Conservation (phyloP, 2,888 invertebrate genomes). For the Xylota segnis region DNA sequence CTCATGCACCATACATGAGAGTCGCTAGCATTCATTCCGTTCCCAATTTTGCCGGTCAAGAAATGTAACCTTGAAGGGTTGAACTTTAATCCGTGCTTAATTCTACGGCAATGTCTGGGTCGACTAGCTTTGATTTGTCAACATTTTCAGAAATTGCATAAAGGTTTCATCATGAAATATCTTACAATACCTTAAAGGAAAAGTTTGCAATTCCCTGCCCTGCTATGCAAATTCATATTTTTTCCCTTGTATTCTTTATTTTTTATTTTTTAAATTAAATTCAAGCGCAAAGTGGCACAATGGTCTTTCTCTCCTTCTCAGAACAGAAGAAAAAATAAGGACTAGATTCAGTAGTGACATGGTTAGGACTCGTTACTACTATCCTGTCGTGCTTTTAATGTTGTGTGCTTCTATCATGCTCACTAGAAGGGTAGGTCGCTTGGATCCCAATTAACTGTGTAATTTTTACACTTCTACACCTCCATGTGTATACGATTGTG, state of each 20-base stretch:
- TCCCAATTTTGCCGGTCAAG: no score
- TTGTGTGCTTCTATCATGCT: constrained; percentile 56
- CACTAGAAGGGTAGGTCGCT: constrained; percentile 48
- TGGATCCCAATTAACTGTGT: constrained; percentile 71
- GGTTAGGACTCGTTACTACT: constrained; percentile 60
- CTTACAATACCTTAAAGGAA: no score
- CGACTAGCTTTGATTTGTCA: no score
- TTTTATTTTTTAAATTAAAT: constrained; percentile 63
- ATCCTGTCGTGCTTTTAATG: constrained; percentile 50
- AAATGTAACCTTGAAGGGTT: no score
- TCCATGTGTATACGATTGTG: constrained; percentile 1
- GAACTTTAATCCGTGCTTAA: no score
- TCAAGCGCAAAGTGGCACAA: constrained; percentile 68
- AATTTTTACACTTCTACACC: constrained; percentile 62
- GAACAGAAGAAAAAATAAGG: constrained; percentile 27
- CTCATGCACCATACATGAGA: no score
- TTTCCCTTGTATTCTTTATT: not conserved
- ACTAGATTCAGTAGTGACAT: constrained; percentile 60
- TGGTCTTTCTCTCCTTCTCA: constrained; percentile 30
- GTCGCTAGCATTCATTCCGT: no score
- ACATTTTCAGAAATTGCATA: no score
- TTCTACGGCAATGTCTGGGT: no score
- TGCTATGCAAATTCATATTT: constrained; percentile 23
- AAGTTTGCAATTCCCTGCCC: constrained; percentile 37
- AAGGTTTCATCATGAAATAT: no score